A percentile compares a stretch with the other conserved stretches of the same genome.
Evolutionary conservation across 2,113 vertebrate genomes (phyloP).

Genomic region (Bufo gargarizans): DNA sequence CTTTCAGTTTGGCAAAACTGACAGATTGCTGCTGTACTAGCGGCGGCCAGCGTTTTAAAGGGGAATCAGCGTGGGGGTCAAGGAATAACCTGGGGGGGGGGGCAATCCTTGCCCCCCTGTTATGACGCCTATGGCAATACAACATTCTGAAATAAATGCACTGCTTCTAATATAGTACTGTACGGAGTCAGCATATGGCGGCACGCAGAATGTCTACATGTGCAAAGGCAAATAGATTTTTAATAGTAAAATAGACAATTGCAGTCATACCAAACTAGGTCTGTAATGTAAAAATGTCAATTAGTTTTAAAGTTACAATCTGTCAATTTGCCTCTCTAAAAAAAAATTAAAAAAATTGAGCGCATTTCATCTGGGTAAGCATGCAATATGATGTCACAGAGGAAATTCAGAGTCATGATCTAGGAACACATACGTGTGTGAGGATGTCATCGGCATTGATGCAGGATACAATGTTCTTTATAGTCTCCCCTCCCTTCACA

Average conservation of each 20-base stretch:
- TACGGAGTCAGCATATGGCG: background rate
- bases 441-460: conserved; percentile 2
- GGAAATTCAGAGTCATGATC: background rate
- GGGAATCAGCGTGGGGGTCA: no score
- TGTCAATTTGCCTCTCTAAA: background rate
- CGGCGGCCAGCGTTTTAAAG: no score
- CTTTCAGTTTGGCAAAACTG: no score
- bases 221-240: background rate
- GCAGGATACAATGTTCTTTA: conserved; percentile 5
- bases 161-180: background rate
- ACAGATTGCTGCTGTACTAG: no score
- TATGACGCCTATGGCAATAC: no score
- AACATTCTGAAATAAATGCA: background rate
- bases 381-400: conserved; percentile 6
- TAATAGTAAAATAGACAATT: background rate
- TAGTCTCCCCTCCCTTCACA: conserved; percentile 29
- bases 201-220: background rate
- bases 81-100: no score
- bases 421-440: conserved; percentile 2
- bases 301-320: background rate
- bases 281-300: background rate
- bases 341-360: background rate
- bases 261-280: background rate
- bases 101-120: no score
- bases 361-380: background rate